Evolutionary conservation across 2,113 vertebrate species (phyloP), one percentile per base, ranked within the genome.

Genomic region (Acanthochromis polyacanthus): DNA sequence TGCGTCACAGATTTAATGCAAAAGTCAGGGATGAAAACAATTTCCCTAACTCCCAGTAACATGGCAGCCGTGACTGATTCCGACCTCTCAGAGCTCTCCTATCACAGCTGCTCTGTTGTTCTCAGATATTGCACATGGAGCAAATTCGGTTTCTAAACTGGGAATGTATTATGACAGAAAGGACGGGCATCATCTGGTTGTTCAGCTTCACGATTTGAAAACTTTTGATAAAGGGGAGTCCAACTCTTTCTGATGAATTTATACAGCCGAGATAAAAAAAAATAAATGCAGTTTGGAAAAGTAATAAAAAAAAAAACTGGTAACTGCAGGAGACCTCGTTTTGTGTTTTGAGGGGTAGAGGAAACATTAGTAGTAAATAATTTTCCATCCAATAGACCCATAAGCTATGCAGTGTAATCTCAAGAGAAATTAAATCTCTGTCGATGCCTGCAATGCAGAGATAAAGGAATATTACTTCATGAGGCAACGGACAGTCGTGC

Each of bases 141-240:
- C 51, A 71, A 82, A 91, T 86, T 38, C 61, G n/a, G 64, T 81
- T 83, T 84, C 73, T 71, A 51, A 88, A 78, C 71, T 40, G 45
- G 85, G 65, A 72, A 78, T 50, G 64, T 17, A 65, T 82, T 55
- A 81, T 69, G 70, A 80, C 30, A 48, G 46, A 73, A 71, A 70
- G 38, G 22, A 19, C 5, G 63, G 72, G 82, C 78, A 71, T 90
- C 85, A 85, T 90, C 91, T 91, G 89, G 55, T 51, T 77, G 59
- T 71, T 62, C 65, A 50, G 19, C 36, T 45, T 75, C 28, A 23
- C 64, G 20, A 85, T 86, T 82, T 75, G 38, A 78, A 90, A 92
- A 87, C 75, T 80, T 91, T 75, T 55, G 70, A 91, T 75, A 51
- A 74, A 73, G 32, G 19, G 17, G 62, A 16, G 4, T 68, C 23